Evolutionary conservation across 2,113 vertebrate genomes (phyloP).

Genomic region (Motacilla tschutschensis): DNA sequence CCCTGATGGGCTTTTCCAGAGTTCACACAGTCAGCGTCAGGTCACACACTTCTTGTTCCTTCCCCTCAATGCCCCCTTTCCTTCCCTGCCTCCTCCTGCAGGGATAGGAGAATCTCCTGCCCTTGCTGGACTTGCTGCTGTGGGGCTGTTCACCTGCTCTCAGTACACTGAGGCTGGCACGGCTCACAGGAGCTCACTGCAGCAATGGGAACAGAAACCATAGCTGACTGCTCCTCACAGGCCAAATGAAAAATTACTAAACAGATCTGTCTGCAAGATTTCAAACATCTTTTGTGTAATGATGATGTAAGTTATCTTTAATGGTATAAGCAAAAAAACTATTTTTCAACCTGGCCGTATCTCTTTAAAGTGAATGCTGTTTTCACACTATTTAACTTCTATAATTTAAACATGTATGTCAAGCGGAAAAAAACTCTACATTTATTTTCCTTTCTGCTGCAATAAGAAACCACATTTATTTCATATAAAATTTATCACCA

Average conservation of each 20-base stretch:
- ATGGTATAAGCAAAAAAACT: background rate
- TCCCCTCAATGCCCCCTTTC: too few species aligned
- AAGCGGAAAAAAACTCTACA: background rate
- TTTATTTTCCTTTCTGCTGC: constrained; percentile 4
- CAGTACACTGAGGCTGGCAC: background rate
- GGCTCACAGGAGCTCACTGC: background rate
- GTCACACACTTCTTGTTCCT: background rate
- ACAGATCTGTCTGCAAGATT: background rate
- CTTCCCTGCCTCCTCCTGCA: background rate
- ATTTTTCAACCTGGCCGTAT: background rate
- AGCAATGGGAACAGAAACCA: background rate
- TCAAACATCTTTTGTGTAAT: background rate
- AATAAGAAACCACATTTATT: constrained; percentile 15
- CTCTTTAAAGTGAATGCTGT: background rate
- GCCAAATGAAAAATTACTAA: background rate
- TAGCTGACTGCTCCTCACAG: background rate
- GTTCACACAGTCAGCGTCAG: background rate
- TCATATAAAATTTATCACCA: background rate
- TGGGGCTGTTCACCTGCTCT: background rate
- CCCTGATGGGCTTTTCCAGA: rapidly evolving
- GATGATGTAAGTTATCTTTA: background rate
- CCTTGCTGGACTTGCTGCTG: rapidly evolving
- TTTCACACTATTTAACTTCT: background rate
- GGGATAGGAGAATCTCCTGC: too few species aligned
- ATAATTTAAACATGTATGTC: background rate